Evolutionary conservation across 92 coral and sea anemone genomes (phyloP).

Genomic region (Umimayanthus kanabou): DNA sequence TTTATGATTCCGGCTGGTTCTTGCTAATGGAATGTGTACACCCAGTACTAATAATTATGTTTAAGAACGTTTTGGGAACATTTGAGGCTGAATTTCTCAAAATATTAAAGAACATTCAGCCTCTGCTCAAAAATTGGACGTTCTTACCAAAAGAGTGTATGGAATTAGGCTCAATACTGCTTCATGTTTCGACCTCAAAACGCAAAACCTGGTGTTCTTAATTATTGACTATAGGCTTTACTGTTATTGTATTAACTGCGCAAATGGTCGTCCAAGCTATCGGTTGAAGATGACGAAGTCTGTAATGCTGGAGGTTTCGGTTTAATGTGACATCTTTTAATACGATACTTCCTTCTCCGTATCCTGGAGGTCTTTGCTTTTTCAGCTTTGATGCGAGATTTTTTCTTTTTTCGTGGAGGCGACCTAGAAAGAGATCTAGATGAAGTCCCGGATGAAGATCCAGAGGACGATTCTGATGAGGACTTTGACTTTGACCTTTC

Average conservation of each 20-base stretch:
- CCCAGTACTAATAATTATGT: too few relatives aligned
- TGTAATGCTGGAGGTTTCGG: not conserved
- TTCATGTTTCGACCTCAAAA: not conserved
- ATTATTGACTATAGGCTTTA: too few relatives aligned
- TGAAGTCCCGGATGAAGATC: not conserved
- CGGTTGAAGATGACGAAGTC: not conserved
- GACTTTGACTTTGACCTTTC: not conserved
- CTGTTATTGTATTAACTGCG: too few relatives aligned
- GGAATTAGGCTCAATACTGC: not conserved
- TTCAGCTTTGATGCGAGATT: not conserved
- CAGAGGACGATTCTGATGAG: not conserved
- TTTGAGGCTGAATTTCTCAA: too few relatives aligned
- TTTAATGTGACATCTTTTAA: not conserved
- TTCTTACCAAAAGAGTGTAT: too few relatives aligned
- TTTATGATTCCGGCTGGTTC: too few relatives aligned
- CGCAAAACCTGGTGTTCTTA: too few relatives aligned
- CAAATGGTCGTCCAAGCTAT: not conserved
- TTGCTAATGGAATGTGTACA: too few relatives aligned
- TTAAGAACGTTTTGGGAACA: too few relatives aligned
- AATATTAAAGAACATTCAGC: too few relatives aligned
- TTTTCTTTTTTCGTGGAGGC: not conserved
- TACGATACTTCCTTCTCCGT: conserved; percentile 1
- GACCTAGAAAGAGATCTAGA: not conserved
- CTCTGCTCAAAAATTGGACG: too few relatives aligned
- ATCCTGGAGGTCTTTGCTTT: not conserved